A percentile compares a stretch with the other conserved stretches of the same genome.
These are phyloP conservation scores for Masticophis lateralis DNA, from an alignment of 2,797 vertebrate species.

Conservation along the genomic window DNA sequence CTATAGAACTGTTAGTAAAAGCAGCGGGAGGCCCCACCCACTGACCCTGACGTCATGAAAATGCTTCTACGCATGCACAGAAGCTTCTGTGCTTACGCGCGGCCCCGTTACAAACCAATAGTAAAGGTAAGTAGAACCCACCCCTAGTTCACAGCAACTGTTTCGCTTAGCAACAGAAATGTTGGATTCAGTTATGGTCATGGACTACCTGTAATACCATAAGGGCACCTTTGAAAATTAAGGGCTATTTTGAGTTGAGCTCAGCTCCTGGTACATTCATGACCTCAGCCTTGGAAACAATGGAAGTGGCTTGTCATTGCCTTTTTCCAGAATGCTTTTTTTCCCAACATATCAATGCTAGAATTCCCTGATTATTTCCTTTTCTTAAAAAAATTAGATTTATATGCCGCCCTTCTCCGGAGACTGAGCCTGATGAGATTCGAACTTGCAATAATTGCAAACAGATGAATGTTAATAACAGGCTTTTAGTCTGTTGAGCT, in stretches of 20 bases:
- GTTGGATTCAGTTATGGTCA: background rate
- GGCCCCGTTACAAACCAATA: accelerated
- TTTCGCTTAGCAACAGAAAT: background rate
- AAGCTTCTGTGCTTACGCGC: too few relatives aligned
- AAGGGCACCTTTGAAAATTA: background rate
- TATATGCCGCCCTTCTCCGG: too few relatives aligned
- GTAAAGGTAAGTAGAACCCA: too few relatives aligned
- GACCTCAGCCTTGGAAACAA: background rate
- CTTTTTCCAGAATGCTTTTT: background rate
- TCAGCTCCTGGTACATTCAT: background rate
- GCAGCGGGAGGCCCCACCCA: too few relatives aligned
- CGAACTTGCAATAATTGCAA: too few relatives aligned
- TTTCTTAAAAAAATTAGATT: too few relatives aligned
- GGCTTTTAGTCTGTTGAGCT: too few relatives aligned
- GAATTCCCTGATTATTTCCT: background rate
- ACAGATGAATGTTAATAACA: too few relatives aligned
- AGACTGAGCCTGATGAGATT: too few relatives aligned
- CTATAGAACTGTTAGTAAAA: too few relatives aligned
- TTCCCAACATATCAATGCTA: background rate
- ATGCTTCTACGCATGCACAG: too few relatives aligned
- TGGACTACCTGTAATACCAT: background rate
- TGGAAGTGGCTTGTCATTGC: background rate
- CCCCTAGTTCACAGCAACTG: background rate
- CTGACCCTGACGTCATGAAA: too few relatives aligned
- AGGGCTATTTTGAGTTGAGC: background rate